Evolutionary conservation across 2,888 invertebrate species (phyloP).

Genomic region (Lasioglossum malachurum): DNA sequence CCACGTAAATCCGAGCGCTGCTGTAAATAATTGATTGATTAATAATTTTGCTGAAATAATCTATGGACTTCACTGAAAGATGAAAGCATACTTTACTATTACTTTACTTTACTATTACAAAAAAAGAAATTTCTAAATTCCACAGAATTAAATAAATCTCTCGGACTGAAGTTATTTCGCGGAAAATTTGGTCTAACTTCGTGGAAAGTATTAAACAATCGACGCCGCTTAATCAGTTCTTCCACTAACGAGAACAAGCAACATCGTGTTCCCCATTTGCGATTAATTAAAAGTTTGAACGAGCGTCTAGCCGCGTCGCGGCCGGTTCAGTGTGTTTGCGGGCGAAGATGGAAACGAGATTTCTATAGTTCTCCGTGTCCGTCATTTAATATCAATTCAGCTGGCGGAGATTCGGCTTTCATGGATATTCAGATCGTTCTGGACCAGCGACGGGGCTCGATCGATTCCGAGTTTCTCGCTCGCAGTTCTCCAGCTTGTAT

Average conservation of each 20-base stretch:
- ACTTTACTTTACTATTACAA: too few species aligned
- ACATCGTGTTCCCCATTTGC: neutral
- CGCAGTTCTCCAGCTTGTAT: constrained; percentile 41
- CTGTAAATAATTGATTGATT: too few species aligned
- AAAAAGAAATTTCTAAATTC: too few species aligned
- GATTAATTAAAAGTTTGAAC: constrained; percentile 22
- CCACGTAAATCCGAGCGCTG: too few species aligned
- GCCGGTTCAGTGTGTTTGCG: neutral
- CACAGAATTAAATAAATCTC: too few species aligned
- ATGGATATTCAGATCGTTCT: constrained; percentile 41
- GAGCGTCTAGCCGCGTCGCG: neutral
- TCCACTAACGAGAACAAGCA: neutral
- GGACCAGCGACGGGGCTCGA: constrained; percentile 41
- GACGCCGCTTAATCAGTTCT: neutral
- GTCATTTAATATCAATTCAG: constrained; percentile 39
- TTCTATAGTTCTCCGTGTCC: constrained; percentile 8
- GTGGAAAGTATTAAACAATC: neutral
- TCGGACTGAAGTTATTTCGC: neutral
- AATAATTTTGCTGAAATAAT: too few species aligned
- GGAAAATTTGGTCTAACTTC: neutral
- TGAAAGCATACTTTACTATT: too few species aligned
- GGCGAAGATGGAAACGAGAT: neutral
- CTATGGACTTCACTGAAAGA: too few species aligned
- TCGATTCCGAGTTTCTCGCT: constrained; percentile 47
- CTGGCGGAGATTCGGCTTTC: constrained; percentile 26